Conservation (phyloP, 2,113 vertebrate genomes). For the Sapayoa aenigma region DNA sequence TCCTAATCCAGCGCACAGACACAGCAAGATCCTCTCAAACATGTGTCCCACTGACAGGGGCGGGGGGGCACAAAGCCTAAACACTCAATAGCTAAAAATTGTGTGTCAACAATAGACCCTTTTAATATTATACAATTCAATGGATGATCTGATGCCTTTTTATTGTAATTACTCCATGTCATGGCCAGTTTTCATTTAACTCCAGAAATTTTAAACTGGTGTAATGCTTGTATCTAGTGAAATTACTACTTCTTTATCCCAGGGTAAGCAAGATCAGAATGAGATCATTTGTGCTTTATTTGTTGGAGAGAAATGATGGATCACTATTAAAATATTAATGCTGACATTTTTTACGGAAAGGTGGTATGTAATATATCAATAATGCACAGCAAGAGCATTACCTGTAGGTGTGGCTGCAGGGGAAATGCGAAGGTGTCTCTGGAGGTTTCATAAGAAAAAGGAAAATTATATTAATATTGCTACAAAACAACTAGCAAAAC, state of each 20-base stretch:
- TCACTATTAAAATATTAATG: background rate
- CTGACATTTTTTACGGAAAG: background rate
- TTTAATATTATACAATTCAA: background rate
- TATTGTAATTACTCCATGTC: background rate
- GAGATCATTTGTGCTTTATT: background rate
- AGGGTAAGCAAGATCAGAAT: background rate
- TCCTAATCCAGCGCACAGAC: slow-evolving; percentile 72
- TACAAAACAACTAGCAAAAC: background rate
- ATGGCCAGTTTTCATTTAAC: background rate
- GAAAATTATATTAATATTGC: background rate
- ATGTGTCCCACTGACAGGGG: background rate
- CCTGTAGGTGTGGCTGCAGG: background rate
- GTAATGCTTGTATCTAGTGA: background rate
- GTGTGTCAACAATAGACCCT: background rate
- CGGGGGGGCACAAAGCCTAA: background rate
- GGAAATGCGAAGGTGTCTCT: background rate
- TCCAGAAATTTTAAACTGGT: background rate
- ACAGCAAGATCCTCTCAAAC: slow-evolving; percentile 26
- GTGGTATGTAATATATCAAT: background rate
- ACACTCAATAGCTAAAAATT: background rate
- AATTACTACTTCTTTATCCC: background rate
- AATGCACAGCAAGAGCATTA: background rate
- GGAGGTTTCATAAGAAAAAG: background rate
- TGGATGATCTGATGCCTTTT: background rate
- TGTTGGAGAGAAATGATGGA: background rate